Evolutionary conservation across 1,140 invertebrate species (phyloP), one percentile per base, ranked within the genome.

Genomic region (Rhopalosiphum padi): DNA sequence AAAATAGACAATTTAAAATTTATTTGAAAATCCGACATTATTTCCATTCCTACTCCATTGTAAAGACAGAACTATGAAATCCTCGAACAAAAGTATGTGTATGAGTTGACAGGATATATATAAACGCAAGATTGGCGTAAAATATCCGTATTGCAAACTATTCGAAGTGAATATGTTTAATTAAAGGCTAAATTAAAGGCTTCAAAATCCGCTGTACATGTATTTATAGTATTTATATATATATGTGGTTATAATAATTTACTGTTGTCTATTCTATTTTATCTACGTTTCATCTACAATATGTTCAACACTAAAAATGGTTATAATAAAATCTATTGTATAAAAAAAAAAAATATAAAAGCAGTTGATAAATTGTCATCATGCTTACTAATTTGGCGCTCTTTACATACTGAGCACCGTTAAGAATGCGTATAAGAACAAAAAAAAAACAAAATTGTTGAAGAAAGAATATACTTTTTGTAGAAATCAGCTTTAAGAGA

Each of bases 1-100:
- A 96, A 96, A 96, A 96, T 95, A 95, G 46, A 93, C 89, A 94
- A 85, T 91, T 77, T 77, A 94, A 94, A 91, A 94, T 91, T 85
- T 87, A 90, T 93, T 93, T 85, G 89, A 90, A 68, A 90, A 60
- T 68, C 53, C 89, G 89, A 90, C 41, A 48, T 90, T 68, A 90
- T 60, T 60, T 90, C 55, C 41, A 22, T 60, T 21, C 89, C 89
- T 90, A 90, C 11, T 43, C 89, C 37, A 68, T n/a, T 90, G 23
- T 68, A 37, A 51, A 53, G 9, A 89, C 51, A 25, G 23, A 89
- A 55, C 48, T 35, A 88, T 23, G 87, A 88, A 35, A 88, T 89
- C 48, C 48, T 55, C 87, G n/a, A 55, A 46, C 43, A 48, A 48
- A 48, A 87, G 30, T n/a, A 87, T n/a, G 15, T n/a, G 30, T 83